Evolutionary conservation across 1,140 invertebrate species (phyloP).

Genomic region (Melipona quadrifasciata): DNA sequence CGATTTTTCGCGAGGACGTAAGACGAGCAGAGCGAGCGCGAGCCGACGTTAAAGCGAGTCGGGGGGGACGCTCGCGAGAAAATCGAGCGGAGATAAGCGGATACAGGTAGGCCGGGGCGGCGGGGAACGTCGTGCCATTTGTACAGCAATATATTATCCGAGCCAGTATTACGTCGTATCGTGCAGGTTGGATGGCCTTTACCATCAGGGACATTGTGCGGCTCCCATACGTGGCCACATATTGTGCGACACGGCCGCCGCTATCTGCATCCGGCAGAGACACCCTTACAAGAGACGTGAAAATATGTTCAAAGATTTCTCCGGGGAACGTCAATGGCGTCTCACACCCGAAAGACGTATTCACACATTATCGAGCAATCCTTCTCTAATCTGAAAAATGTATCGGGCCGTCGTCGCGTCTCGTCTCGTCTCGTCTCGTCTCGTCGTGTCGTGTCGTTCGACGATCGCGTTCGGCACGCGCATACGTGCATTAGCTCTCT

Average conservation of each 20-base stretch:
- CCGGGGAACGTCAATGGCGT: conserved; percentile 71
- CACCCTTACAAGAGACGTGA: conserved; percentile 75
- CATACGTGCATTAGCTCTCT: conserved; percentile 1
- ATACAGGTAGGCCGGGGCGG: conserved; percentile 43
- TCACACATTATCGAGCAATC: conserved; percentile 62
- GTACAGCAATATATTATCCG: conserved; percentile 76
- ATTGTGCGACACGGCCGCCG: conserved; percentile 63
- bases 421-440: no score
- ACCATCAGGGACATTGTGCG: conserved; percentile 78
- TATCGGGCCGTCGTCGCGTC: conserved; percentile 40
- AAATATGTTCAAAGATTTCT: conserved; percentile 81
- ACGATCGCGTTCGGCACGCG: not conserved
- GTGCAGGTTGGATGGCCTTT: conserved; percentile 76
- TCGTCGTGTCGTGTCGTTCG: not conserved
- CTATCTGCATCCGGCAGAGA: conserved; percentile 82
- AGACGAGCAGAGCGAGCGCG: not conserved
- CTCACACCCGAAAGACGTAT: conserved; percentile 39
- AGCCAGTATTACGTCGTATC: conserved; percentile 75
- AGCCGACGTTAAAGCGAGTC: conserved; percentile 6
- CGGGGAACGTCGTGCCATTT: conserved; percentile 67
- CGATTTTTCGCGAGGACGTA: conserved; percentile 9
- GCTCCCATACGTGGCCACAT: conserved; percentile 69
- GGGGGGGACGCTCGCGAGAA: conserved; percentile 41
- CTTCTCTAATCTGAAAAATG: conserved; percentile 62
- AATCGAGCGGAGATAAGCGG: conserved; percentile 67